Percentiles rank a stretch among this genome's conserved stretches.
phyloP scores from a whole-genome alignment of 2,797 vertebrate species.

The Dermochelys coriacea region DNA sequence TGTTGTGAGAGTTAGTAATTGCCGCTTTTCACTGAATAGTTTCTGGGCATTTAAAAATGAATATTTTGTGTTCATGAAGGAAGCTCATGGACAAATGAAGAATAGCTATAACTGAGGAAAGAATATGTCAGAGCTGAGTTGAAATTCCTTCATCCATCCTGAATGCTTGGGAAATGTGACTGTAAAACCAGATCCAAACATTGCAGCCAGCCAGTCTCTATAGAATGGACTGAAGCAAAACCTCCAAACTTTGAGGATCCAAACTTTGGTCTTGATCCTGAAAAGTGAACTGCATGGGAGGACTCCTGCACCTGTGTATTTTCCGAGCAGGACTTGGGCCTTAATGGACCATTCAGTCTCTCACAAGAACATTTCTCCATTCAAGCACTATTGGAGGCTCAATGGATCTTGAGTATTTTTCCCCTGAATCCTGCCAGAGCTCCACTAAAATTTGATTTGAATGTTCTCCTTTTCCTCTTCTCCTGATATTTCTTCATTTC shows the following conservation, averaged over 20 bases:
- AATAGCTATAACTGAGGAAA: not conserved
- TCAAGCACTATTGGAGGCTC: not conserved
- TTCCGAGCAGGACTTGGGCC: not conserved
- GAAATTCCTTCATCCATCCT: not conserved
- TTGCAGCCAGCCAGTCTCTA: not conserved
- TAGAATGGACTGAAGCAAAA: not conserved
- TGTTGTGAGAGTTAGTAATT: conserved; percentile 34
- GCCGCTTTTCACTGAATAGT: conserved; percentile 16
- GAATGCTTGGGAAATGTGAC: not conserved
- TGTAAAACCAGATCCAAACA: not conserved
- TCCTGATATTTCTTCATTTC: not conserved
- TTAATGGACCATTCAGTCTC: not conserved
- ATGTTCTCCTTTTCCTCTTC: not conserved
- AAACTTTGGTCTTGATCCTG: not conserved
- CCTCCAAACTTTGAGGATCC: not conserved
- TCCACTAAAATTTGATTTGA: not conserved
- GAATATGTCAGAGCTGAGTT: not conserved
- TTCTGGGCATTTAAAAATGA: conserved; percentile 33
- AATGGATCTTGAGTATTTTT: not conserved
- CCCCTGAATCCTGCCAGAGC: not conserved
- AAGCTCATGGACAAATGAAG: not conserved
- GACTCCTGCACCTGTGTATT: not conserved
- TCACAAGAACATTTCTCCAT: not conserved
- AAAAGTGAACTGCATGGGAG: not conserved
- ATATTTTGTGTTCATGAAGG: not conserved